Base-by-base conservation (phyloP, 2,113 vertebrate species). In the Erythrolamprus reginae region DNA sequence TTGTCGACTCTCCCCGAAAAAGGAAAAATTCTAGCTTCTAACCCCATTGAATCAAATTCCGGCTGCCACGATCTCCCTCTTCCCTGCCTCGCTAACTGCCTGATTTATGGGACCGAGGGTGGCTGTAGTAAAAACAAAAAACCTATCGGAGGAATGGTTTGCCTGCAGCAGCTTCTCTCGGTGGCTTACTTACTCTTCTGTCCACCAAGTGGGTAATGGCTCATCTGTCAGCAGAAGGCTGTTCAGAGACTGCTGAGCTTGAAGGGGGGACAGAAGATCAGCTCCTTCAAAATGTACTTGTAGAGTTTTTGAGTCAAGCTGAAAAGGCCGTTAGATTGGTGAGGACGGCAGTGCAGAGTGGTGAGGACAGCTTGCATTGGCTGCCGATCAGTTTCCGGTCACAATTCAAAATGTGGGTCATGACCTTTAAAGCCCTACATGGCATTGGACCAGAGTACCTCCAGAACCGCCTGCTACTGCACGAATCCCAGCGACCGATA, bases 91-190 rank as follows among this genome's bases (percentile, higher is more conserved):
- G 0, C 92, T 87, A 28, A 1, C 51, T 17, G 58, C 38, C 56
- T 91, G 94, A 95, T 93, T 91, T 51, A 61, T 86, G 24, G 93
- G 0, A 2, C 0, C 4, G 10, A 84, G 4, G 6, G 8, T n/a
- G 42, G 56, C 91, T 0, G 3, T 3, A 2, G 50, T 52, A 26
- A 17, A 61, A 4, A 4, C 86, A 82, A 28, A 26, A 10, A 58
- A 17, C 86, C 24, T 0, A 0, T 0, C 12, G 90, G 82, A 94
- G 65, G 51, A 89, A 86, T 52, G 70, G 65, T 84, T 88, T 45
- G 23, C 87, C 91, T 82, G 84, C 6, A 51, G 38, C 53, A 53
- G 7, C 0, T 84, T 91, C 56, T 5, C 86, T 92, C 33, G 1
- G 48, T 83, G 84, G 45, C 53, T 90, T 53, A 82, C 26, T 61